Evolutionary conservation across 2,888 invertebrate genomes (phyloP).

Genomic region (Spilarctia lutea): DNA sequence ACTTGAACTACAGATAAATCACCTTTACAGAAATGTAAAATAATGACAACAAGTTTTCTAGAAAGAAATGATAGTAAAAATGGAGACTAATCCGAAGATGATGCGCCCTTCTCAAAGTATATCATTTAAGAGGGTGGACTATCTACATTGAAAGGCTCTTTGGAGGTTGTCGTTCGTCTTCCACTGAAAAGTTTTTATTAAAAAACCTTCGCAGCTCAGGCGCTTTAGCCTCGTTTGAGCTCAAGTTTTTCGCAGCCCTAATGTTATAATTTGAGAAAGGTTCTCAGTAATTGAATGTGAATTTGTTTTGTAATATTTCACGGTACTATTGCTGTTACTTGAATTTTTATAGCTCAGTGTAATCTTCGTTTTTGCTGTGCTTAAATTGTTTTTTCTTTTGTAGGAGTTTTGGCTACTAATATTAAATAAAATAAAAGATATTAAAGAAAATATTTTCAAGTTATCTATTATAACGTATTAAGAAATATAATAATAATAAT

Average conservation of each 20-base stretch:
- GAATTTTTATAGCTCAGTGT: not conserved
- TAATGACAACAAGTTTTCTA: conserved; percentile 3
- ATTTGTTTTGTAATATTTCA: conserved; percentile 12
- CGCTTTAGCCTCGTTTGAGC: conserved; percentile 13
- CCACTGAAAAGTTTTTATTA: conserved; percentile 44
- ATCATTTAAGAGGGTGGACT: conserved; percentile 35
- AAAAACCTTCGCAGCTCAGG: conserved; percentile 29
- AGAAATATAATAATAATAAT: too few relatives aligned
- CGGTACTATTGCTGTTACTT: not conserved
- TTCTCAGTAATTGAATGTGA: conserved; percentile 18
- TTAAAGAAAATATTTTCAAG: not conserved
- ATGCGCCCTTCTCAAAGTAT: conserved; percentile 30
- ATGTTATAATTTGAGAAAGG: conserved; percentile 18
- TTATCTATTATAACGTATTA: not conserved
- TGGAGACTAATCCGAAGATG: conserved; percentile 37
- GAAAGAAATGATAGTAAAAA: conserved; percentile 5
- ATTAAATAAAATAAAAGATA: too few relatives aligned
- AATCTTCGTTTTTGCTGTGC: not conserved
- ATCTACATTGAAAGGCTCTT: conserved; percentile 34
- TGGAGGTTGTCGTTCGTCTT: conserved; percentile 27
- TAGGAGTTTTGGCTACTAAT: not conserved
- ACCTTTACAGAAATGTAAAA: conserved; percentile 9
- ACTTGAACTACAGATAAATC: not conserved
- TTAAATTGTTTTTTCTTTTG: not conserved
- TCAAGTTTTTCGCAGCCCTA: conserved; percentile 9